Evolutionary conservation across 2,113 vertebrate genomes (phyloP).

Genomic region (Falco punctatus): DNA sequence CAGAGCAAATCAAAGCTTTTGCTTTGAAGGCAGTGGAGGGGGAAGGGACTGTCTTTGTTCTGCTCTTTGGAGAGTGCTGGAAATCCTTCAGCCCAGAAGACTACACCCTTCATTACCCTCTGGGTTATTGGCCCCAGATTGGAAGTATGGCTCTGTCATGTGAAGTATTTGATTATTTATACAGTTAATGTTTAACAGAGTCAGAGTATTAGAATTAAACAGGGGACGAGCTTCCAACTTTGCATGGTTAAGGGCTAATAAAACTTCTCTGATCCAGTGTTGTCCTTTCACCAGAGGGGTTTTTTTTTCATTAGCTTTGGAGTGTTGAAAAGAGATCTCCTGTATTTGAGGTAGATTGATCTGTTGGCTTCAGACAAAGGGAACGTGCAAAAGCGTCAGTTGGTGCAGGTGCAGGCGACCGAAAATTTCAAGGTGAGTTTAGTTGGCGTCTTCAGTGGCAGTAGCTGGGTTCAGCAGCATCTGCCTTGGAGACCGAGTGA

Average conservation of each 20-base stretch:
- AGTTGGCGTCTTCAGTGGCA: not conserved
- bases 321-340: slow-evolving; percentile 38
- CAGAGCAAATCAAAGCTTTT: not conserved
- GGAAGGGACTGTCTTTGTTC: slow-evolving; percentile 65
- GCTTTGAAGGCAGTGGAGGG: slow-evolving; percentile 51
- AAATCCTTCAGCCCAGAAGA: slow-evolving; percentile 60
- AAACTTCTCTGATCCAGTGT: slow-evolving; percentile 46
- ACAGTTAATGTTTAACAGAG: slow-evolving; percentile 70
- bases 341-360: slow-evolving; percentile 48
- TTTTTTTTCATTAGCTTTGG: slow-evolving; percentile 56
- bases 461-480: not conserved
- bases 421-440: slow-evolving; percentile 2
- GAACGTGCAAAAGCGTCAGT: not conserved
- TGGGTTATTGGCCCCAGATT: slow-evolving; percentile 61
- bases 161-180: slow-evolving; percentile 70
- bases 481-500: not conserved
- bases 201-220: slow-evolving; percentile 59
- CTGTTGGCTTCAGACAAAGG: slow-evolving; percentile 40
- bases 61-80: slow-evolving; percentile 16
- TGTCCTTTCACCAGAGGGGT: slow-evolving; percentile 44
- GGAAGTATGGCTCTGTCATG: slow-evolving; percentile 55
- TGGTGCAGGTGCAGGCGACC: not conserved
- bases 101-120: slow-evolving; percentile 60
- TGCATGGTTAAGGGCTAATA: slow-evolving; percentile 51
- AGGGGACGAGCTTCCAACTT: slow-evolving; percentile 45